Conservation (phyloP, 2,113 vertebrate genomes). For the Neodon shergylaensis region DNA sequence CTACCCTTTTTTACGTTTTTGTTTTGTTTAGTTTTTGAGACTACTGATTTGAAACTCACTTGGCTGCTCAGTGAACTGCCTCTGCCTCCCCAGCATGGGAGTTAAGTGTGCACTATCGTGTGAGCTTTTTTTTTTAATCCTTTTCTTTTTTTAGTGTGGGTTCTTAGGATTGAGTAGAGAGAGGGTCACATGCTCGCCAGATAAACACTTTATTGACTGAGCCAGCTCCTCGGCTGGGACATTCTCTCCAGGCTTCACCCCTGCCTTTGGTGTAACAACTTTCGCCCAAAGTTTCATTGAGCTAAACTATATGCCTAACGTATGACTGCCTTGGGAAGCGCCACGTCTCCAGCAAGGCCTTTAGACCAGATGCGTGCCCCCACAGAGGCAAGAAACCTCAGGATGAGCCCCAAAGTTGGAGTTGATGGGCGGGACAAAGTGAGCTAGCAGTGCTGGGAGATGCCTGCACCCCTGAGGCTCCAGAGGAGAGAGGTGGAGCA, state of each 20-base stretch:
- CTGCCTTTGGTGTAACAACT: not conserved
- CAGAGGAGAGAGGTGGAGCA: not conserved
- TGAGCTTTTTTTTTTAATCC: not conserved
- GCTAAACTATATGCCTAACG: not conserved
- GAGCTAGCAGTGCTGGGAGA: fast-evolving
- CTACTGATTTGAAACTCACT: not conserved
- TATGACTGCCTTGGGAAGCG: not conserved
- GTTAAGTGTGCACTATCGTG: not conserved
- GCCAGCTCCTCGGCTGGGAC: not conserved
- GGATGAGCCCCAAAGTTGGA: fast-evolving
- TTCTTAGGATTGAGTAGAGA: not conserved
- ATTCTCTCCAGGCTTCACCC: not conserved
- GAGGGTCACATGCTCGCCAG: not conserved
- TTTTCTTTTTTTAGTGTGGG: not conserved
- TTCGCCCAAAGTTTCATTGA: not conserved
- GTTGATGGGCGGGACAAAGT: fast-evolving
- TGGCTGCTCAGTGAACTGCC: not conserved
- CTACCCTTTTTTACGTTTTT: not conserved
- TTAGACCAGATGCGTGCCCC: not conserved
- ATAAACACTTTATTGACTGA: not conserved
- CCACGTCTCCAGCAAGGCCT: not conserved
- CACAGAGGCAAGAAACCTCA: not conserved
- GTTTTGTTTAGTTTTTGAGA: not conserved
- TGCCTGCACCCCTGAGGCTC: fast-evolving
- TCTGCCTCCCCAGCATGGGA: not conserved